These are phyloP conservation scores for Mallotus villosus DNA, from an alignment of 2,797 vertebrate genomes.

Conservation along the genomic window DNA sequence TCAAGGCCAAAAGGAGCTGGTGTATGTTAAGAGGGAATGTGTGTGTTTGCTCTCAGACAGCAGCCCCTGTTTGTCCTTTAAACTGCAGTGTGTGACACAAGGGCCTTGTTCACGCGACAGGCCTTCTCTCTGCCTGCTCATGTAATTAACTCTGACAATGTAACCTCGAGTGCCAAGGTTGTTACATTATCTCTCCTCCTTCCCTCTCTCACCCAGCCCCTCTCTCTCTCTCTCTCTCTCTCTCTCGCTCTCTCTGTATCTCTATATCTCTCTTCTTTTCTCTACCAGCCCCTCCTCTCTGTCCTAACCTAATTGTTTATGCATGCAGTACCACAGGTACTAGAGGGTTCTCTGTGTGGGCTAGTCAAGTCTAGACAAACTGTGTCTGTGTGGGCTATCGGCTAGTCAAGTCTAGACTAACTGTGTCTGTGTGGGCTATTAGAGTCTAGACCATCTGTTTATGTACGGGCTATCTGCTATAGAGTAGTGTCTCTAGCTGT, in stretches of 20 bases:
- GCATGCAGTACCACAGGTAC: too few species aligned
- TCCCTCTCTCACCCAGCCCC: not conserved
- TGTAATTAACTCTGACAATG: slow-evolving; percentile 43
- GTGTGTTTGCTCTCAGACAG: not conserved
- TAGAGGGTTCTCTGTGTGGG: slow-evolving; percentile 15
- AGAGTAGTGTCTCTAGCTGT: not conserved
- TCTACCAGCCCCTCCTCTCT: not conserved
- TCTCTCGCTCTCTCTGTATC: not conserved
- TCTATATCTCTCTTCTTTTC: not conserved
- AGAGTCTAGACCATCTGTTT: not conserved
- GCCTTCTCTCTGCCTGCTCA: slow-evolving; percentile 22
- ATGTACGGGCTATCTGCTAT: not conserved
- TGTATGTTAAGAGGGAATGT: not conserved
- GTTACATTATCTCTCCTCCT: slow-evolving; percentile 18
- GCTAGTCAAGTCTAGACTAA: slow-evolving; percentile 24
- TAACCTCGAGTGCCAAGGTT: slow-evolving; percentile 21
- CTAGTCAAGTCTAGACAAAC: slow-evolving; percentile 28
- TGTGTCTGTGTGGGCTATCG: slow-evolving; percentile 30
- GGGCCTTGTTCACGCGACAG: slow-evolving; percentile 7
- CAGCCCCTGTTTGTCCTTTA: not conserved
- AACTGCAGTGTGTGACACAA: not conserved
- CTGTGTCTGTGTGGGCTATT: slow-evolving; percentile 38
- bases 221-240: slow-evolving; percentile 20
- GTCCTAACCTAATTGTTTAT: too few species aligned
- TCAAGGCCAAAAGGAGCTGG: too few species aligned